Percentiles rank a stretch among this genome's conserved stretches.
phyloP scores from a whole-genome alignment of 2,888 invertebrate species.

The Ectemnius cavifrons region DNA sequence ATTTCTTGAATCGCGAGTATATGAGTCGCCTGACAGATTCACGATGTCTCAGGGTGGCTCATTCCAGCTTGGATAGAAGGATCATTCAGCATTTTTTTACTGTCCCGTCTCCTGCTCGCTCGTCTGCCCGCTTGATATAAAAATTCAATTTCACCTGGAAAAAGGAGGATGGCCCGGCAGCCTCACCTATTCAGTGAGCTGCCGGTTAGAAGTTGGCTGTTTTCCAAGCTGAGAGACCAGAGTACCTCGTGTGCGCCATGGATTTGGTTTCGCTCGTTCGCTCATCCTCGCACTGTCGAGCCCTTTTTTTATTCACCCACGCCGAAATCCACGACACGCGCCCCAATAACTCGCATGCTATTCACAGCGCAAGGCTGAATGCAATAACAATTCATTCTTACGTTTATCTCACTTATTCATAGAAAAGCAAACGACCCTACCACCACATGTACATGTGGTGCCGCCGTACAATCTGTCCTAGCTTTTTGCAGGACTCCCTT shows the following conservation, averaged over 20 bases:
- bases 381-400: no score
- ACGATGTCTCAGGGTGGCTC: constrained; percentile 18
- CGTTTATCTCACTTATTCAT: no score
- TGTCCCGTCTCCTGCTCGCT: not conserved
- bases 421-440: no score
- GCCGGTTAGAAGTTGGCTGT: constrained; percentile 56
- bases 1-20: no score
- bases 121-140: constrained; percentile 55
- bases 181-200: constrained; percentile 42
- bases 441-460: no score
- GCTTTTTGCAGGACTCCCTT: no score
- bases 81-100: constrained; percentile 53
- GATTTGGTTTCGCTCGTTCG: constrained; percentile 27
- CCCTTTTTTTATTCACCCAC: constrained; percentile 11
- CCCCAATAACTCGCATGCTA: no score
- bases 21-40: constrained; percentile 25
- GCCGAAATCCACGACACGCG: not conserved
- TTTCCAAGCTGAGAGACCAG: constrained; percentile 59
- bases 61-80: not conserved
- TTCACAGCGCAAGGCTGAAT: no score
- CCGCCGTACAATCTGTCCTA: no score
- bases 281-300: not conserved
- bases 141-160: constrained; percentile 66
- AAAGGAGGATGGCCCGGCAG: constrained; percentile 37
- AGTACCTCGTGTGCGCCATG: constrained; percentile 42